Evolutionary conservation across 2,113 vertebrate species (phyloP), one percentile per base, ranked within the genome.

Genomic region (Sorex araneus): DNA sequence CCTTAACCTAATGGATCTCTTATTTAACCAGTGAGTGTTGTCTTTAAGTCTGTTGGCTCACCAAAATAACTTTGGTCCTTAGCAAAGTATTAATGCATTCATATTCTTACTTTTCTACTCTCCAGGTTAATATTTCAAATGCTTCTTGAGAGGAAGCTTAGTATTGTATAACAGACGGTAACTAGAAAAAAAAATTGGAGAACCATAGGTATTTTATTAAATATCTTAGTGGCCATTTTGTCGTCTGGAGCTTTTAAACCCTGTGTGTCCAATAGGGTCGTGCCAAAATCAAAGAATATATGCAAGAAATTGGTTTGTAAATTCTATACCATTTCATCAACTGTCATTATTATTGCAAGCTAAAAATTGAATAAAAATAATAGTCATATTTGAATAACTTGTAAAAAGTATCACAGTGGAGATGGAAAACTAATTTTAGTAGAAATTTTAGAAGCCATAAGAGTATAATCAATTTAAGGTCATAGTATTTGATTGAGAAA

Each of bases 401-500:
- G 5, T 30, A 21, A 25, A 43, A 43, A 81, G n/a, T 84, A 19
- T 28, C 40, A 18, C 2, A 89, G 60, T 34, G 77, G n/a, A 32
- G 40, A 54, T 18, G 47, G 27, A 43, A 79, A 32, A 67, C 30
- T 81, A 69, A 71, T 77, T 92, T 76, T 40, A 50, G 8, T 28
- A 64, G 50, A n/a, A 4, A 5, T 70, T 10, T 69, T 74, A 1
- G 36, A 71, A 90, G 54, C 8, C 40, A 27, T 15, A 79, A 27
- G n/a, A 32, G 30, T 34, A 5, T n/a, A 80, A 34, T 78, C 66
- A 23, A 73, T 43, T 86, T 90, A 9, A 86, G 28, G 25, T 91
- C 60, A 66, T 27, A 78, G 30, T 79, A 73, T 90, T 81, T 84
- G n/a, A 90, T 13, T 88, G 73, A 16, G 84, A 91, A 89, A 89